Evolutionary conservation across 2,797 vertebrate genomes (phyloP).

Genomic region (Yasuhikotakia modesta): DNA sequence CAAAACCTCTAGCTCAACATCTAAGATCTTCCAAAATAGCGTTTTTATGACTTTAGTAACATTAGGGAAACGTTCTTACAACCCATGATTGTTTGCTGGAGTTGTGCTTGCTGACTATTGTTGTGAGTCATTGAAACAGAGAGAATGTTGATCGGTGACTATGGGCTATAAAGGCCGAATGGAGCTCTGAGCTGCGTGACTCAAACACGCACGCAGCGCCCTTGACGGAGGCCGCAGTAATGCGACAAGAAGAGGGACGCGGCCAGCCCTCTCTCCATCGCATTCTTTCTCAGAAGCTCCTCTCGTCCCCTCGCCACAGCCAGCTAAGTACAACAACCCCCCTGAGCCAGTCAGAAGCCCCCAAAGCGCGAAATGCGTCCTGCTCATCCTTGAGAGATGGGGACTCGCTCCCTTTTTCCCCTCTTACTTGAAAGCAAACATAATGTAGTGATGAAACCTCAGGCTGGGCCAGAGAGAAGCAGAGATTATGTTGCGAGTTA

Average conservation of each 20-base stretch:
- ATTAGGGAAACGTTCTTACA: no score
- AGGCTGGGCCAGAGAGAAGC: constrained; percentile 8
- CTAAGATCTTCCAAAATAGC: no score
- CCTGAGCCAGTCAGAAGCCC: constrained; percentile 18
- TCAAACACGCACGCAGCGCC: constrained; percentile 35
- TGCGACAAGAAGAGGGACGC: constrained; percentile 37
- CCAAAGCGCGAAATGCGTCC: constrained; percentile 6
- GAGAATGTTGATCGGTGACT: constrained; percentile 47
- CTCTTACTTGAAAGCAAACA: constrained; percentile 46
- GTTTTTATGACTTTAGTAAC: no score
- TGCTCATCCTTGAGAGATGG: constrained; percentile 22
- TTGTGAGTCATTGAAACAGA: constrained; percentile 30
- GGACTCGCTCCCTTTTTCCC: constrained; percentile 20
- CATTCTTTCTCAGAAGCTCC: constrained; percentile 18
- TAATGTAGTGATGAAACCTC: constrained; percentile 37
- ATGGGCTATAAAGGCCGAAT: constrained; percentile 15
- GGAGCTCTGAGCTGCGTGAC: constrained; percentile 32
- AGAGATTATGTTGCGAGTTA: neutral
- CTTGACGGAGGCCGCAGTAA: constrained; percentile 37
- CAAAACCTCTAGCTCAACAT: no score
- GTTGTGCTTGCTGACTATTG: constrained; percentile 17
- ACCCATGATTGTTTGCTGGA: no score
- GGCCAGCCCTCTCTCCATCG: constrained; percentile 13
- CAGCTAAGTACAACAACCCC: constrained; percentile 35
- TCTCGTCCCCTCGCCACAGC: neutral